phyloP scores from a whole-genome alignment of 2,888 invertebrate genomes.

The Melanargia galathea region DNA sequence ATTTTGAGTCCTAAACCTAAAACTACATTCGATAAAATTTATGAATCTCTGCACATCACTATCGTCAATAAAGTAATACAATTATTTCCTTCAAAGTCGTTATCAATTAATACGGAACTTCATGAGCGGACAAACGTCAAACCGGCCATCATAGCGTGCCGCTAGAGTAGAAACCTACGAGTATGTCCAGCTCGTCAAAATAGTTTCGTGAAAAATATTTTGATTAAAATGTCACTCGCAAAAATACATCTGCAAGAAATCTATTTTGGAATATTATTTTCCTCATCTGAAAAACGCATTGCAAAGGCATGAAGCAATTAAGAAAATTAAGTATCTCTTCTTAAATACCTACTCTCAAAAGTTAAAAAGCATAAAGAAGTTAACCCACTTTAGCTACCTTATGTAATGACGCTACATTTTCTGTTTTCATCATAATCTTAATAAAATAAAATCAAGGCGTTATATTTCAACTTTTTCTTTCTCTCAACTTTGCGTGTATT shows the following conservation, averaged over 20 bases:
- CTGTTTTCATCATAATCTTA: neutral
- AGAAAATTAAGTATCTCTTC: no score
- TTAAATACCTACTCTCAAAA: neutral
- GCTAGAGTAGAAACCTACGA: no score
- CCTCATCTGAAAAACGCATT: neutral
- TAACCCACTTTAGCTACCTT: slow-evolving; percentile 12
- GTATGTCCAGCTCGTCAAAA: no score
- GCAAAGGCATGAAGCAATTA: neutral
- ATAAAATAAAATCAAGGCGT: neutral
- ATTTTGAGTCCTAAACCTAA: no score
- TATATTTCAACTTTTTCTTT: neutral
- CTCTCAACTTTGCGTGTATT: neutral
- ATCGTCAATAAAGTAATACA: no score
- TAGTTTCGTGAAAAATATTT: no score
- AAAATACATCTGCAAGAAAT: neutral
- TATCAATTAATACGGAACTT: no score
- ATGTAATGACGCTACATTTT: neutral
- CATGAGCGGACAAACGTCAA: no score
- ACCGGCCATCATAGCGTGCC: no score
- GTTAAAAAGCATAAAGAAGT: slow-evolving; percentile 3
- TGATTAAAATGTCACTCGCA: neutral
- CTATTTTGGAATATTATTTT: neutral
- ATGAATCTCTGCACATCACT: no score
- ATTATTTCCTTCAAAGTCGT: no score
- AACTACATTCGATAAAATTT: no score